Percentiles rank a stretch among this genome's conserved stretches.
These are phyloP conservation scores for rabbit (Oryctolagus cuniculus) DNA, from an alignment of 2,113 vertebrate species.

Conservation along the genomic window mOryCun1.1 NC_091432.1:208520501-208521000, in stretches of 20 bases:
- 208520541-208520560: conserved; percentile 38
- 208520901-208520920: conserved; percentile 17
- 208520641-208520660: conserved; percentile 36
- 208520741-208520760: not conserved
- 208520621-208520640: not conserved
- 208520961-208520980: conserved; percentile 32
- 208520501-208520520: not conserved
- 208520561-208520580: conserved; percentile 5
- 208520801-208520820: conserved; percentile 50
- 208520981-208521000: conserved; percentile 35
- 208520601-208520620: not conserved
- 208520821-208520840: conserved; percentile 13
- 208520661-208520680: not conserved
- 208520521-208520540: not conserved
- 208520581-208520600: conserved; percentile 36
- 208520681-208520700: not conserved
- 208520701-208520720: conserved; percentile 40
- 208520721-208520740: not conserved
- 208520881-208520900: conserved; percentile 68
- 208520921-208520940: not conserved
- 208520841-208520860: conserved; percentile 67
- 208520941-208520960: not conserved
- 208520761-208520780: conserved; percentile 49
- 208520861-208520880: conserved; percentile 63
- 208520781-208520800: conserved; percentile 61